Base-by-base conservation (phyloP, 2,888 invertebrate genomes). In the Dryomyza anilis region DNA sequence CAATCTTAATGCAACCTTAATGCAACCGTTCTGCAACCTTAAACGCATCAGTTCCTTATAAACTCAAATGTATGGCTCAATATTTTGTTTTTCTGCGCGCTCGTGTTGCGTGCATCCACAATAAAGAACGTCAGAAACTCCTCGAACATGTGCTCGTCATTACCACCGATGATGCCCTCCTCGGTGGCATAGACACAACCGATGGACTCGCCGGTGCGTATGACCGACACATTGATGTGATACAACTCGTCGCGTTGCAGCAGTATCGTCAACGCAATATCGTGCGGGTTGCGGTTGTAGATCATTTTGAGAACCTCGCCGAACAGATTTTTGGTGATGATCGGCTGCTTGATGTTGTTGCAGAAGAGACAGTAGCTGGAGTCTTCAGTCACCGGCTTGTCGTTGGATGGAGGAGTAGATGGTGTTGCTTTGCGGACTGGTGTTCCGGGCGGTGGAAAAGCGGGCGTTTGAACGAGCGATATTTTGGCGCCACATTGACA, bases 111-210 rank as follows among this genome's bases (percentile, higher is more conserved):
- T 2, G 69, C 65, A 61, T 67, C 70, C 3, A 70, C 68, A 10
- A 72, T 64, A 55, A 71, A 69, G 55, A 71, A 69, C 29, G 71
- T 72, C 10, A 70, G 52, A 19, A 68, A 67, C 14, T 67, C 59
- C 8, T 61, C 45, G 52, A 72, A 72, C 27, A 71, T 30, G 30
- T 67, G 43, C 5, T 68, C 52, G 2, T 23, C 21, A 21, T 57
- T 63, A 7, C 70, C 72, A 3, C 63, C 63, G 27, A 63, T 55
- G 23, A 71, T 53, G 14, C 74, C 78, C 3, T 10, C 19, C 14
- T 73, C 74, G 12, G 60, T 76, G 27, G 67, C 76, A 19, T 74
- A 63, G 14, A 80, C 43, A 21, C 74, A 77, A 10, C 74, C 73
- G 3, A 79, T 48, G 0, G 64, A 58, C 5, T 48, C 19, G 0